Base-by-base conservation (phyloP, 2,888 invertebrate species). In the Stenolophus ochropezus region DNA sequence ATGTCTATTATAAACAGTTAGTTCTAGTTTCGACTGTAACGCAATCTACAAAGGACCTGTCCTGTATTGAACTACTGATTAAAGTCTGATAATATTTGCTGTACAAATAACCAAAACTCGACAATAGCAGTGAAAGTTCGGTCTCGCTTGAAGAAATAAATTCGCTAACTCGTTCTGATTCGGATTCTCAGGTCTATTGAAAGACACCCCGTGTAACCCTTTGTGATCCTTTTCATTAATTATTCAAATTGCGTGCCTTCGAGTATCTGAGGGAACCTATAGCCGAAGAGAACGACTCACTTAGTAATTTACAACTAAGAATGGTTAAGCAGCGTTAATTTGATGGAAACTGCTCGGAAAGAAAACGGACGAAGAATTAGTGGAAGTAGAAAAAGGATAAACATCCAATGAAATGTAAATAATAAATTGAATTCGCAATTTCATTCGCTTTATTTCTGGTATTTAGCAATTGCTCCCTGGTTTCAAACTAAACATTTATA, bases 221-320 rank as follows among this genome's bases (percentile, higher is more conserved):
- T 61, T 61, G 61, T 61, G 56, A 61, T n/a, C 25, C 61, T 5
- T 61, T 61, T 61, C 61, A 25, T 61, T 61, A 25, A 61, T 61
- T 25, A 61, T 61, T 61, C 61, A 61, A 61, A 61, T n/a, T 21
- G 56, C 21, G 23, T 56, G 23, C 61, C 23, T 61, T 61, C 61
- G 23, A 23, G 61, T 61, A 61, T 61, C 61, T 61, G 23, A 8
- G 61, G 56, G 8, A 21, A 14, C n/a, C n/a, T 21, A 14, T 16
- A 61, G 23, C 61, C 25, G 2, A 8, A 56, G 56, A 6, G 25
- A 61, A 61, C 61, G 21, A 23, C 61, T 61, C 4, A 61, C 61
- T 61, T 61, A 61, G 25, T 61, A 61, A 61, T 61, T 61, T 61
- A 61, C 25, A 61, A 25, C 61, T 61, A 56, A 56, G 56, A 56